Conservation (phyloP, 2,797 vertebrate species). For the Phataginus tetradactyla region DNA sequence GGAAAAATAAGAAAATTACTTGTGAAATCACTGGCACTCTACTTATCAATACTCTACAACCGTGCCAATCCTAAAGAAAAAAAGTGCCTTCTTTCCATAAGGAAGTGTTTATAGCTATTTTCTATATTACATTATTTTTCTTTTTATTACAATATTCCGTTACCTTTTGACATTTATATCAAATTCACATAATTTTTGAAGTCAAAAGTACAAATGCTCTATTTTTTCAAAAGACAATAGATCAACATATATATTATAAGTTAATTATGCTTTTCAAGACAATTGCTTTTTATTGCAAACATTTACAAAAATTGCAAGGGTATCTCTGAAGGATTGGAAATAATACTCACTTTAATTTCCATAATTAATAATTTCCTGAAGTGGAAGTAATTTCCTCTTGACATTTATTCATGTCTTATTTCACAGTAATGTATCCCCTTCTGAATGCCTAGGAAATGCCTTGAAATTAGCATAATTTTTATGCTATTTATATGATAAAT, state of each 20-base stretch:
- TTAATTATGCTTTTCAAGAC: conserved; percentile 52
- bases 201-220: background rate
- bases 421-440: background rate
- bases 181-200: conserved; percentile 44
- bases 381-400: conserved; percentile 34
- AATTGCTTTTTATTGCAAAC: background rate
- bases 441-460: background rate
- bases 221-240: background rate
- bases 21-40: background rate
- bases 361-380: conserved; percentile 55
- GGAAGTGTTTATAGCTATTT: background rate
- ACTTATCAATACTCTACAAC: background rate
- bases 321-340: background rate
- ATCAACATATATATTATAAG: background rate
- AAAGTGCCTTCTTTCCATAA: background rate
- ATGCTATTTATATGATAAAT: conserved; percentile 21
- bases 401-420: conserved; percentile 37
- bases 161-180: background rate
- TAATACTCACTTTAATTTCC: conserved; percentile 36
- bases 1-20: conserved; percentile 27
- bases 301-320: background rate
- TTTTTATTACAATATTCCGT: background rate
- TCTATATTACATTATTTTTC: background rate
- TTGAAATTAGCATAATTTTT: conserved; percentile 46
- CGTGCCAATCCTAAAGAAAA: background rate